Conservation (phyloP, 2,888 invertebrate genomes). For the Tipula lateralis region DNA sequence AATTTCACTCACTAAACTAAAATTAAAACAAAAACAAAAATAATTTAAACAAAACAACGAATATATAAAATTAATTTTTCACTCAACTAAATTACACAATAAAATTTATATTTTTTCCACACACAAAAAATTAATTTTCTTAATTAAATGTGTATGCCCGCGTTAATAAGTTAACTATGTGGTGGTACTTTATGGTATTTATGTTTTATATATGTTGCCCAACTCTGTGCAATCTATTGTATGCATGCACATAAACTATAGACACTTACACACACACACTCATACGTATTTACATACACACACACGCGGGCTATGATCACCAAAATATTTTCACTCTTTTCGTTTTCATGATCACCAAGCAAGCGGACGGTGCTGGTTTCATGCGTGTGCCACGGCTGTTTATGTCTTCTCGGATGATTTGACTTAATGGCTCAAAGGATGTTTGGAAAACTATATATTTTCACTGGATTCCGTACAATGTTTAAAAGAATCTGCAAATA, state of each 20-base stretch:
- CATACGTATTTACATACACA: not conserved
- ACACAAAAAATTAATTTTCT: not conserved
- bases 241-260: not conserved
- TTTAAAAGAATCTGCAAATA: not conserved
- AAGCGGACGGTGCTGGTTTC: not conserved
- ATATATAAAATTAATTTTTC: not conserved
- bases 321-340: not conserved
- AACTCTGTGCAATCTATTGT: not conserved
- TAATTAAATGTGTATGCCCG: not conserved
- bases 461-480: not conserved
- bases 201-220: not conserved
- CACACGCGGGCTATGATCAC: not conserved
- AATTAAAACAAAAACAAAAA: not conserved
- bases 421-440: not conserved
- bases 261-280: not conserved
- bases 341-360: not conserved
- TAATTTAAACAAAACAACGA: not conserved
- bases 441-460: not conserved
- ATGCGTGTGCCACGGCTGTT: not conserved
- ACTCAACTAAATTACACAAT: not conserved
- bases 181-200: not conserved
- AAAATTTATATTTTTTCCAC: not conserved
- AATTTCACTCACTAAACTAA: conserved; percentile 20
- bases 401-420: too few relatives aligned
- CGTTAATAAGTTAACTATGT: not conserved